Conservation (phyloP, 2,113 vertebrate genomes). For the Panthera tigris region DNA sequence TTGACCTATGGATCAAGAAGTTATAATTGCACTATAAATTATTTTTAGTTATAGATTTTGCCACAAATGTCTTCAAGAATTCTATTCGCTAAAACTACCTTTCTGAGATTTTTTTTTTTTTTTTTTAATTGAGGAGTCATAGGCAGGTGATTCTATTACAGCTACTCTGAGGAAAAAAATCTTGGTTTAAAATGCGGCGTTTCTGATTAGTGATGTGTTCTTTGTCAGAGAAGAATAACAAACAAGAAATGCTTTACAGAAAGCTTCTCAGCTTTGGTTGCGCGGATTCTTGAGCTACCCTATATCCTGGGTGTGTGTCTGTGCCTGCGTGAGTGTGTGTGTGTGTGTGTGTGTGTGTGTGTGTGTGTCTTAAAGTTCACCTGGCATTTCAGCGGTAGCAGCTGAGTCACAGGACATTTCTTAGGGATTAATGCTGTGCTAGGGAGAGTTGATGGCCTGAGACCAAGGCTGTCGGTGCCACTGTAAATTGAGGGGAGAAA, state of each 20-base stretch:
- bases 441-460: slow-evolving; percentile 60
- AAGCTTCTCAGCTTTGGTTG: neutral
- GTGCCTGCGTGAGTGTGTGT: neutral
- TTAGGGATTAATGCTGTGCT: slow-evolving; percentile 53
- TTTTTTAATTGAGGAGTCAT: neutral
- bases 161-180: neutral
- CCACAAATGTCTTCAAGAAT: neutral
- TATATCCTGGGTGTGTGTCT: neutral
- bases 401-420: slow-evolving; percentile 62
- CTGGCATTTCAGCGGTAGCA: neutral
- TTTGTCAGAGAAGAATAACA: neutral
- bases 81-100: neutral
- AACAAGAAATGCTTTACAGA: neutral
- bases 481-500: slow-evolving; percentile 64
- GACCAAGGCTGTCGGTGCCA: slow-evolving; percentile 56
- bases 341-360: neutral
- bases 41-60: neutral
- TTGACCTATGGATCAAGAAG: neutral
- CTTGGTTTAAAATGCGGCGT: neutral
- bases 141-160: neutral
- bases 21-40: neutral
- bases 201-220: neutral
- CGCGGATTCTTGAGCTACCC: neutral
- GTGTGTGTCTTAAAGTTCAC: neutral
- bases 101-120: neutral